phyloP scores from a whole-genome alignment of 2,797 vertebrate species.

The Myotis findleyi region DNA sequence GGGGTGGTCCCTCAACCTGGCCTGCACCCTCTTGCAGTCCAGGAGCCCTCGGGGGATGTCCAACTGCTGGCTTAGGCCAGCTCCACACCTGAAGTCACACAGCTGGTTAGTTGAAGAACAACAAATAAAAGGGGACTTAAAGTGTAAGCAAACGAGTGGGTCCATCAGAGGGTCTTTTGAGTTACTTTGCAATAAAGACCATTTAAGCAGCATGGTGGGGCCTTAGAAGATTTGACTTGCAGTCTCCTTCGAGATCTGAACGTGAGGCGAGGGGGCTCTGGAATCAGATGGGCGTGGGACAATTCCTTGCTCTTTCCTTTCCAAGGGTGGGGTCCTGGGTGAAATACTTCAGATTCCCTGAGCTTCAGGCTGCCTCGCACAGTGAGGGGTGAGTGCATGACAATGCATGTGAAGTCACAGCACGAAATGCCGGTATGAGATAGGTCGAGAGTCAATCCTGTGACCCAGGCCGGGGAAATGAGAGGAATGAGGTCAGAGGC shows the following conservation, averaged over 20 bases:
- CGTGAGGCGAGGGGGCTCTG: neutral
- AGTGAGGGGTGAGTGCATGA: neutral
- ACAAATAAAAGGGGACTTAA: neutral
- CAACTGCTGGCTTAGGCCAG: no score
- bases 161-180: neutral
- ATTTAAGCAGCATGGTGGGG: neutral
- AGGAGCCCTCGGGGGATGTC: no score
- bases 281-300: neutral
- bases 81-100: neutral
- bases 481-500: neutral
- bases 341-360: neutral
- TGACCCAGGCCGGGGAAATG: neutral
- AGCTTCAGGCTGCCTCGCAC: neutral
- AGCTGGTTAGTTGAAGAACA: neutral
- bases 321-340: neutral
- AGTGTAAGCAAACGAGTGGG: neutral
- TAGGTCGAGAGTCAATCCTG: neutral
- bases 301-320: neutral
- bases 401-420: rapidly evolving
- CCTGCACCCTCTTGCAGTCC: no score
- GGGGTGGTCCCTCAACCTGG: no score
- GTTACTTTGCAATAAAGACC: neutral
- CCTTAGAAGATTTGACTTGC: neutral
- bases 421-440: neutral
- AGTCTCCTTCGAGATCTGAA: neutral